Evolutionary conservation across 2,797 vertebrate genomes (phyloP).

Genomic region (Darevskia nairensis): DNA sequence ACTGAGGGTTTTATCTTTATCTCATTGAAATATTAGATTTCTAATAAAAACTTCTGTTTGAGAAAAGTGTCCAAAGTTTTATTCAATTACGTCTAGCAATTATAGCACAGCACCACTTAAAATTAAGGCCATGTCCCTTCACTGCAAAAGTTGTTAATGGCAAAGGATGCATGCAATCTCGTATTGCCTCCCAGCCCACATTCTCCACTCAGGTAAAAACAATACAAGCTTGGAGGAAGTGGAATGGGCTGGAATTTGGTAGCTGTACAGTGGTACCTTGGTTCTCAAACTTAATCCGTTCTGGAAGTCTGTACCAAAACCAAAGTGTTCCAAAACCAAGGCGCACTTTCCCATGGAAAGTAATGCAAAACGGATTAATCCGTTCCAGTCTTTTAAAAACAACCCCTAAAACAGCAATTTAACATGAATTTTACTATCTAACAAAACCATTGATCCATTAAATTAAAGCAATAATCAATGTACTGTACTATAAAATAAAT

Average conservation of each 20-base stretch:
- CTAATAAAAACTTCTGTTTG: not conserved
- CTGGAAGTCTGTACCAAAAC: too few species aligned
- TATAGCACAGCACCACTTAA: not conserved
- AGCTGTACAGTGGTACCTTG: not conserved
- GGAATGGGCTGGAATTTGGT: not conserved
- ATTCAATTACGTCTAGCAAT: not conserved
- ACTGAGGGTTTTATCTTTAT: not conserved
- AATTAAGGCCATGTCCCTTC: not conserved
- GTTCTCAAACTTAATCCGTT: too few species aligned
- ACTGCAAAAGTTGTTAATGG: not conserved
- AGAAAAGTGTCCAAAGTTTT: not conserved
- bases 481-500: too few species aligned
- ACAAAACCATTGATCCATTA: too few species aligned
- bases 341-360: too few species aligned
- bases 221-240: not conserved
- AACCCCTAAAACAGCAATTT: too few species aligned
- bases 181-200: too few species aligned
- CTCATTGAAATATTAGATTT: not conserved
- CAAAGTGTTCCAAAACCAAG: too few species aligned
- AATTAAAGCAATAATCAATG: too few species aligned
- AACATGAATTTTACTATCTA: too few species aligned
- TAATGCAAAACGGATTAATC: too few species aligned
- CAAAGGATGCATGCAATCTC: not conserved
- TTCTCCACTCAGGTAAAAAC: not conserved
- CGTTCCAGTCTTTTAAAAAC: too few species aligned